Evolutionary conservation across 2,113 vertebrate genomes (phyloP).

Genomic region (Empidonax traillii): DNA sequence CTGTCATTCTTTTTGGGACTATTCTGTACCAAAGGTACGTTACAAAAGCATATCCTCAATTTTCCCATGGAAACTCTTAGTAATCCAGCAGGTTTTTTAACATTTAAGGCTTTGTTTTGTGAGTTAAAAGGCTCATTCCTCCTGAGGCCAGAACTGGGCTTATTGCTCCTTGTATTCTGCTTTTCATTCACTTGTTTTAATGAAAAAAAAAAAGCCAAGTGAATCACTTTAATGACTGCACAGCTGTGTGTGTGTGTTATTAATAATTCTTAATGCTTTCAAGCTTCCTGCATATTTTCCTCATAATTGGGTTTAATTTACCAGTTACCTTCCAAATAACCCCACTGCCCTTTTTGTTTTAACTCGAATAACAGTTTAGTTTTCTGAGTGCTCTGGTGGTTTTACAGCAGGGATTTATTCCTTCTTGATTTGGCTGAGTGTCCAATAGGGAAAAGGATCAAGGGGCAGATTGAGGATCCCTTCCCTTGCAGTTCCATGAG

Average conservation of each 20-base stretch:
- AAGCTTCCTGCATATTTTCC: neutral
- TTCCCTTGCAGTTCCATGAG: neutral
- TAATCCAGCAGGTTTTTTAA: neutral
- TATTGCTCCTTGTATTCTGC: neutral
- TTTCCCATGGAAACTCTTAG: neutral
- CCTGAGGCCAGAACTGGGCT: neutral
- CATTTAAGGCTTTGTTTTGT: neutral
- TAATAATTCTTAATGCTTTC: neutral
- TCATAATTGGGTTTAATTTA: neutral
- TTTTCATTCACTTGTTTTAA: neutral
- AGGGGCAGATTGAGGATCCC: neutral
- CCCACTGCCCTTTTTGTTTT: neutral
- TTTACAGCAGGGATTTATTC: neutral
- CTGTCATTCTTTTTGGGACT: neutral
- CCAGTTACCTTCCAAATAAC: neutral
- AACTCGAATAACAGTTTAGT: neutral
- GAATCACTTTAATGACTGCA: neutral
- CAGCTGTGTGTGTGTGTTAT: neutral
- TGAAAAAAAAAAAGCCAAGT: neutral
- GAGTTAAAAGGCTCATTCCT: neutral
- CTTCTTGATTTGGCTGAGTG: neutral
- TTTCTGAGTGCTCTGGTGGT: neutral
- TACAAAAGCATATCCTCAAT: neutral
- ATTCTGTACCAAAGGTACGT: neutral
- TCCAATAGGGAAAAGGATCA: neutral